These are phyloP conservation scores for Protobothrops mucrosquamatus DNA, from an alignment of 2,113 vertebrate species.

Conservation along the genomic window DNA sequence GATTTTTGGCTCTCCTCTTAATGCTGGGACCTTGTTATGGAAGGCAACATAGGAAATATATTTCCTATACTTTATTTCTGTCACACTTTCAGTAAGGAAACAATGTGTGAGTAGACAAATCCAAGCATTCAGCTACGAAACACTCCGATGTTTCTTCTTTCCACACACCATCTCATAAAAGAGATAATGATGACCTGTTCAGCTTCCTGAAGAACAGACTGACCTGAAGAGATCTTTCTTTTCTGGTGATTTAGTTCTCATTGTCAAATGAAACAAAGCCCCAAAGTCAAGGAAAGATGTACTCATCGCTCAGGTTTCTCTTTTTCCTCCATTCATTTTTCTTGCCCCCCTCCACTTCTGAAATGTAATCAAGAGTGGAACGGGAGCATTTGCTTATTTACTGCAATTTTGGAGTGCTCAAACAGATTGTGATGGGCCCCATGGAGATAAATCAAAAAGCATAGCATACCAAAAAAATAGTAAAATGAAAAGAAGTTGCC, in stretches of 20 bases:
- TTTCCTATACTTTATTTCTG: not conserved
- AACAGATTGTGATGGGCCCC: not conserved
- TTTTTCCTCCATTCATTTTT: not conserved
- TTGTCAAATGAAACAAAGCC: not conserved
- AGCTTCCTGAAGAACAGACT: not conserved
- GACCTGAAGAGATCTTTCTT: not conserved
- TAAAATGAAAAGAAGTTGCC: not conserved
- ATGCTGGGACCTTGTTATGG: not conserved
- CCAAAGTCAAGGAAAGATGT: not conserved
- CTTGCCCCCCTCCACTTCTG: not conserved
- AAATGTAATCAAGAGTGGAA: not conserved
- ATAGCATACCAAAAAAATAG: not conserved
- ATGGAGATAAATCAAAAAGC: not conserved
- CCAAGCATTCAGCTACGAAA: not conserved
- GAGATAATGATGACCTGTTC: not conserved
- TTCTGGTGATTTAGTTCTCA: not conserved
- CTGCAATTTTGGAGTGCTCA: not conserved
- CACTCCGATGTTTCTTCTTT: not conserved
- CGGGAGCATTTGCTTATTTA: not conserved
- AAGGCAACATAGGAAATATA: not conserved
- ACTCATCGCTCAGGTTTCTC: not conserved
- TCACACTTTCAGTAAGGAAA: not conserved
- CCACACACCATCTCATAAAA: not conserved
- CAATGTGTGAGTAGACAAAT: not conserved
- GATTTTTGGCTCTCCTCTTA: not conserved